Evolutionary conservation across 1,140 invertebrate species (phyloP).

Genomic region (Pseudobourletiella spinata): DNA sequence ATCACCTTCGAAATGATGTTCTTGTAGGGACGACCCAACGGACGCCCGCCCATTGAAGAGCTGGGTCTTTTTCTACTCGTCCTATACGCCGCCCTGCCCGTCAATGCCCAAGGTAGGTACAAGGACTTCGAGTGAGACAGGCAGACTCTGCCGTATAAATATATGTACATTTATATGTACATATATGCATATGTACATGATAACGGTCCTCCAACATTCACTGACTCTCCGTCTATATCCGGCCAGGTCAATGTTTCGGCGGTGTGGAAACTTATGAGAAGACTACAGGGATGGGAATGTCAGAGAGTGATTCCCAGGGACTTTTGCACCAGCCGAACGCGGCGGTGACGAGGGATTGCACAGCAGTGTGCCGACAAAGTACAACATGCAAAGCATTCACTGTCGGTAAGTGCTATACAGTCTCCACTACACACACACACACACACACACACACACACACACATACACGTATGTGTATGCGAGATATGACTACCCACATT

Average conservation of each 20-base stretch:
- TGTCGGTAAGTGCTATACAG: slow-evolving; percentile 40
- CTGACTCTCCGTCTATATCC: neutral
- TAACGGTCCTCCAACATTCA: neutral
- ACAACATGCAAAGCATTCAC: slow-evolving; percentile 43
- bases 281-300: slow-evolving; percentile 41
- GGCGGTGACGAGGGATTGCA: slow-evolving; percentile 45
- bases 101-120: slow-evolving; percentile 24
- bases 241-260: slow-evolving; percentile 44
- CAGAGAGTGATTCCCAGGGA: slow-evolving; percentile 38
- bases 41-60: slow-evolving; percentile 24
- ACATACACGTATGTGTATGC: no score
- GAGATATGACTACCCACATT: no score
- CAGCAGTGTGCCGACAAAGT: slow-evolving; percentile 44
- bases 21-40: slow-evolving; percentile 26
- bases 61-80: slow-evolving; percentile 24
- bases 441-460: no score
- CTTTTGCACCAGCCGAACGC: slow-evolving; percentile 42
- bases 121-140: no score
- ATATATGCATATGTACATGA: no score
- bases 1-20: neutral
- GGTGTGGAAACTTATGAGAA: slow-evolving; percentile 46
- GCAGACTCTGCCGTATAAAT: neutral
- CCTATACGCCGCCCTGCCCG: slow-evolving; percentile 20
- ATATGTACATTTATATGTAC: no score
- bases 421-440: no score